These are phyloP conservation scores for Dasyprocta punctata DNA, from an alignment of 2,113 vertebrate species.

Conservation along the genomic window DNA sequence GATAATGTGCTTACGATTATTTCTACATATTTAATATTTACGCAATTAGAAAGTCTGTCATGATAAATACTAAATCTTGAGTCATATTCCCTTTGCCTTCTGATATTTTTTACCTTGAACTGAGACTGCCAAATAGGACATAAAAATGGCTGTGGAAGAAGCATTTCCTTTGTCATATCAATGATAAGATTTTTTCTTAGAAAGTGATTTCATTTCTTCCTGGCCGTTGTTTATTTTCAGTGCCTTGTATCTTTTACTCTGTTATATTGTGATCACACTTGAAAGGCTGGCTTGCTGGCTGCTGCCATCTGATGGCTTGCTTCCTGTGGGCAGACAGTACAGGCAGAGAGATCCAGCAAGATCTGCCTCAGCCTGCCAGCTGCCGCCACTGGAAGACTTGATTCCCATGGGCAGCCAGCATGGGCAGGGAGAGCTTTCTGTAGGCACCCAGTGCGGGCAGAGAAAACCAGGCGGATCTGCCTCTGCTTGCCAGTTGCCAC, in stretches of 20 bases:
- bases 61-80: slow-evolving; percentile 64
- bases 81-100: slow-evolving; percentile 41
- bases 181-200: slow-evolving; percentile 64
- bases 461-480: no score
- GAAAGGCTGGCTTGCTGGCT: neutral
- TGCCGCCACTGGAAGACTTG: no score
- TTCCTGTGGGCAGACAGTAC: no score
- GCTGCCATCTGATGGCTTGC: no score
- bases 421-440: no score
- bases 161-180: slow-evolving; percentile 55
- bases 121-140: slow-evolving; percentile 39
- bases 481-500: no score
- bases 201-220: slow-evolving; percentile 57
- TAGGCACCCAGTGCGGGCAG: no score
- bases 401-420: no score
- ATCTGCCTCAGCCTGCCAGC: no score
- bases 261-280: slow-evolving; percentile 33
- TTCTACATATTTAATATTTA: slow-evolving; percentile 76
- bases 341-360: no score
- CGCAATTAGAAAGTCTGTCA: slow-evolving; percentile 70
- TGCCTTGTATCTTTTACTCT: slow-evolving; percentile 40
- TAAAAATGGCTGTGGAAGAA: slow-evolving; percentile 47
- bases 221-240: slow-evolving; percentile 74
- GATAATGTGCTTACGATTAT: slow-evolving; percentile 74
- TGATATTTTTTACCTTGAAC: slow-evolving; percentile 71